Conservation (phyloP, 2,888 invertebrate genomes). For the Drosophila falleni region DNA sequence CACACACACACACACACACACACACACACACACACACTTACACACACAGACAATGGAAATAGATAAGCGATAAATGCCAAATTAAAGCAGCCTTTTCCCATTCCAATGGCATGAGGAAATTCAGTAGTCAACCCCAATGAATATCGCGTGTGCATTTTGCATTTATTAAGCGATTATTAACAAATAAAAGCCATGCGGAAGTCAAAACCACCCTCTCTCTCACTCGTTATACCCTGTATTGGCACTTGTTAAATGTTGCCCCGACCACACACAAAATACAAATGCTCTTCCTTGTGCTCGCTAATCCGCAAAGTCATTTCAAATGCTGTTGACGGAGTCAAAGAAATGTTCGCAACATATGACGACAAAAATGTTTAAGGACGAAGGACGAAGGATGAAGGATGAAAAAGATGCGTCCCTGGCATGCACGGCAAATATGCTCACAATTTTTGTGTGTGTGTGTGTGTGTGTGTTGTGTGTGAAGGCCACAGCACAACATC, state of each 20-base stretch:
- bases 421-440: conserved; percentile 78
- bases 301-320: conserved; percentile 83
- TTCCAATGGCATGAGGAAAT: background rate
- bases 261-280: background rate
- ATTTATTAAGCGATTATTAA: conserved; percentile 85
- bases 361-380: conserved; percentile 56
- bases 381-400: background rate
- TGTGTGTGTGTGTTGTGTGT: too few species aligned
- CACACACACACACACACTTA: conserved; percentile 21
- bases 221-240: background rate
- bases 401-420: conserved; percentile 38
- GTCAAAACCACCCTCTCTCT: conserved; percentile 38
- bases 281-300: conserved; percentile 17
- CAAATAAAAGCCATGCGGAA: conserved; percentile 68
- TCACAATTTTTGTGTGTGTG: too few species aligned
- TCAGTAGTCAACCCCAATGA: conserved; percentile 10
- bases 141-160: conserved; percentile 70
- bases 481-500: background rate
- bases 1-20: too few species aligned
- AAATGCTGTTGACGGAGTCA: conserved; percentile 33
- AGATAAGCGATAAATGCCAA: conserved; percentile 76
- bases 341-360: conserved; percentile 78
- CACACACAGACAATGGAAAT: conserved; percentile 38
- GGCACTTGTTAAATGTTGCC: conserved; percentile 2
- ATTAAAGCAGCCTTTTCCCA: conserved; percentile 48